These are phyloP conservation scores for Agonum fuliginosum DNA, from an alignment of 2,888 invertebrate species.

Conservation along the genomic window DNA sequence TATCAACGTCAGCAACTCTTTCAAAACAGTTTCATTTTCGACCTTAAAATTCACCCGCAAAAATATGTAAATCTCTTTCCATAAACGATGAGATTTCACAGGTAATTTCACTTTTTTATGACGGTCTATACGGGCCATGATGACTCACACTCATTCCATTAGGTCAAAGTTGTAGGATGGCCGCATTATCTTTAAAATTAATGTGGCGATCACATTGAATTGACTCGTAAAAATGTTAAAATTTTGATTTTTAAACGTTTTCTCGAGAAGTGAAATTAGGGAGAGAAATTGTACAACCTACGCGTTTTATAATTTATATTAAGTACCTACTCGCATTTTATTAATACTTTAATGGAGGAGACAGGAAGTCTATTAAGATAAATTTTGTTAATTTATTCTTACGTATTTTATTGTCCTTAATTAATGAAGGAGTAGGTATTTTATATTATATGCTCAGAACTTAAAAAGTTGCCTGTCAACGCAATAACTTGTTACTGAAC, in stretches of 20 bases:
- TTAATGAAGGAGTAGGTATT: too few relatives aligned
- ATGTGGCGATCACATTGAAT: not conserved
- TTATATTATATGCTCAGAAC: too few relatives aligned
- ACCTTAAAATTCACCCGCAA: constrained; percentile 41
- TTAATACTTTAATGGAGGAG: not conserved
- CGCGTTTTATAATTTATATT: not conserved
- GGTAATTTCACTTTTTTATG: constrained; percentile 42
- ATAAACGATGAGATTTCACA: constrained; percentile 7
- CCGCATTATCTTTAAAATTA: constrained; percentile 14
- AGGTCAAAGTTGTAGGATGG: constrained; percentile 5
- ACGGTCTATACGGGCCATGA: not conserved
- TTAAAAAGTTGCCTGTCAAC: too few relatives aligned
- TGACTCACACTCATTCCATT: constrained; percentile 22
- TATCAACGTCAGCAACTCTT: constrained; percentile 26
- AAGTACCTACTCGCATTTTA: not conserved
- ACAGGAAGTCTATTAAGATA: not conserved
- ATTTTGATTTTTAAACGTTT: constrained; percentile 18
- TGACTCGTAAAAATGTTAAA: constrained; percentile 2
- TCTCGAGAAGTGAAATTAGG: constrained; percentile 7
- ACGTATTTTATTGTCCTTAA: not conserved
- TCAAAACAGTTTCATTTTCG: constrained; percentile 34
- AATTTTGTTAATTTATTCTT: constrained; percentile 2
- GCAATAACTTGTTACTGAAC: too few relatives aligned
- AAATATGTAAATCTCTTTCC: constrained; percentile 32
- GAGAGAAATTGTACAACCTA: not conserved